Evolutionary conservation across 1,140 invertebrate species (phyloP).

Genomic region (Caenorhabditis briggsae): DNA sequence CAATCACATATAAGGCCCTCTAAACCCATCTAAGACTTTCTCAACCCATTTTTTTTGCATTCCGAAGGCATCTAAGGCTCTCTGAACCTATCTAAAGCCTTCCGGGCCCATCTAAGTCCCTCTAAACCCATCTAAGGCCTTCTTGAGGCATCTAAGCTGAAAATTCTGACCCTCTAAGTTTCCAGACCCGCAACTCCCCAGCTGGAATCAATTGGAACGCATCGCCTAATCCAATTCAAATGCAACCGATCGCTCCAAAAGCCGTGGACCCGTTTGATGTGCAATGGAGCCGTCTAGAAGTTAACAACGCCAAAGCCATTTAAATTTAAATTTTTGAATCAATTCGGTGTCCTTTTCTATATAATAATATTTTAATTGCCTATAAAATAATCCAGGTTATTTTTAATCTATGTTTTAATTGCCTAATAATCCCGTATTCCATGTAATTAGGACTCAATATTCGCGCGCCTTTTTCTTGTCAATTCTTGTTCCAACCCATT

Average conservation of each 20-base stretch:
- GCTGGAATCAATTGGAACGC: slow-evolving; percentile 57
- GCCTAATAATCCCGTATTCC: background rate
- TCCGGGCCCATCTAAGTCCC: no score
- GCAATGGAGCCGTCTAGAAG: slow-evolving; percentile 65
- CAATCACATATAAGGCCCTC: no score
- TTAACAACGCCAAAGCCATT: background rate
- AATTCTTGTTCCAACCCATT: background rate
- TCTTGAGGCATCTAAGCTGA: no score
- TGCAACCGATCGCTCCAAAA: background rate
- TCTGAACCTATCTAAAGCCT: no score
- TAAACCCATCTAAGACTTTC: no score
- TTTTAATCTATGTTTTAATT: background rate
- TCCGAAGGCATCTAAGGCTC: no score
- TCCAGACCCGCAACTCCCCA: slow-evolving; percentile 11
- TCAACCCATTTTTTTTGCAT: no score
- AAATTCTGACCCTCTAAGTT: background rate
- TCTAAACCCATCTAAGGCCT: no score
- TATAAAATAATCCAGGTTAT: no score
- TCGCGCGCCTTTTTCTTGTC: slow-evolving; percentile 20
- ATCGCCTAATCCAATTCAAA: background rate
- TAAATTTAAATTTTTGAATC: background rate
- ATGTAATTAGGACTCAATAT: background rate
- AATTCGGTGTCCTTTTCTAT: background rate
- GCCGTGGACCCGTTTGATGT: slow-evolving; percentile 72
- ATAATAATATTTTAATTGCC: background rate